Percentiles rank a stretch among this genome's conserved stretches.
These are phyloP conservation scores for Odontesthes bonariensis DNA, from an alignment of 2,113 vertebrate species.

Conservation along the genomic window DNA sequence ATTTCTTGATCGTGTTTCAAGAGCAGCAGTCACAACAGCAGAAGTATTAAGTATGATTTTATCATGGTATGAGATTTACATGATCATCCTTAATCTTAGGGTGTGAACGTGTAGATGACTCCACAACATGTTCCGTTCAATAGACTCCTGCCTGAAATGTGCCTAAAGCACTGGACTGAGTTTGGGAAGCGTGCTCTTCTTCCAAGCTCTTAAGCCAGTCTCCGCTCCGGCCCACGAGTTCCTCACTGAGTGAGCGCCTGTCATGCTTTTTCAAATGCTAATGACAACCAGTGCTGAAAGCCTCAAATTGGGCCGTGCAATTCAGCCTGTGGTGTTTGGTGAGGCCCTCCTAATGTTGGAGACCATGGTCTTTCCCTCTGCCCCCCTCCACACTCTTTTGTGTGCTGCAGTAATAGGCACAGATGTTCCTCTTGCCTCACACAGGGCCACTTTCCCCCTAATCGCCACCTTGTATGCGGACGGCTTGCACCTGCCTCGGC, in stretches of 20 bases:
- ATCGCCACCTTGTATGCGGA: conserved; percentile 84
- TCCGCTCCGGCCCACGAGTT: conserved; percentile 66
- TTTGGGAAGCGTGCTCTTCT: conserved; percentile 36
- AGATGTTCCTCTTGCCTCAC: conserved; percentile 85
- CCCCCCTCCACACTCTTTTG: conserved; percentile 71
- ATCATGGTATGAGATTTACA: not conserved
- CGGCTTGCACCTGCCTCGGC: conserved; percentile 82
- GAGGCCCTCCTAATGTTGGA: conserved; percentile 80
- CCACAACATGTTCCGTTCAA: conserved; percentile 47
- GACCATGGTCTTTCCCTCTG: conserved; percentile 48
- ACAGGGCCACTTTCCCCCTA: conserved; percentile 81
- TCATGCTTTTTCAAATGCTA: conserved; percentile 83
- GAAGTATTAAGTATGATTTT: not conserved
- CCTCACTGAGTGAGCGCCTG: conserved; percentile 64
- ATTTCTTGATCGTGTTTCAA: conserved; percentile 18
- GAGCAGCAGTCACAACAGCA: not conserved
- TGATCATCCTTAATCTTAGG: conserved; percentile 33
- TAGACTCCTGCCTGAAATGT: conserved; percentile 25
- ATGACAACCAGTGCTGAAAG: conserved; percentile 80
- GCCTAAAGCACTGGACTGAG: conserved; percentile 21
- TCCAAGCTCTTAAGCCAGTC: conserved; percentile 70
- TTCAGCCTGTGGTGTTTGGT: conserved; percentile 82
- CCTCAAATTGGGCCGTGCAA: conserved; percentile 83
- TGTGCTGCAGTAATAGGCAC: conserved; percentile 83
- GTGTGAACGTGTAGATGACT: conserved; percentile 28